Percentiles rank a stretch among this genome's conserved stretches.
These are phyloP conservation scores for Eulemur coronatus DNA, from an alignment of 2,797 vertebrate genomes.

Conservation along the genomic window DNA sequence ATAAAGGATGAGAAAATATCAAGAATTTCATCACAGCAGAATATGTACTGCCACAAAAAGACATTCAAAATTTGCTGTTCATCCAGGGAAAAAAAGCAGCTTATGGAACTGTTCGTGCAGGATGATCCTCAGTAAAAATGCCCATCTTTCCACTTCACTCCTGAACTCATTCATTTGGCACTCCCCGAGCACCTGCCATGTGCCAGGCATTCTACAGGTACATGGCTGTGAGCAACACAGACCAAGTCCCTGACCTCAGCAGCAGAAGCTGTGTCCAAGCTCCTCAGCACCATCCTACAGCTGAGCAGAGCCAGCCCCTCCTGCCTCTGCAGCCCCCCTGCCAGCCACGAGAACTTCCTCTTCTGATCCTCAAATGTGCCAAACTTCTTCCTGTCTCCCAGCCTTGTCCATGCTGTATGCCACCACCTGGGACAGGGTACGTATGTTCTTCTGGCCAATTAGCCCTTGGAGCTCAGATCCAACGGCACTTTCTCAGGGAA, in stretches of 20 bases:
- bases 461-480: not conserved
- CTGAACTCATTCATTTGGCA: not conserved
- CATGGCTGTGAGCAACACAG: not conserved
- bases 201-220: not conserved
- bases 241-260: not conserved
- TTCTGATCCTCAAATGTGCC: not conserved
- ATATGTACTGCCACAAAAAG: not conserved
- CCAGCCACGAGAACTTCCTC: not conserved
- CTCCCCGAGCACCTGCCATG: not conserved
- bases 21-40: not conserved
- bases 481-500: conserved; percentile 26
- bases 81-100: not conserved
- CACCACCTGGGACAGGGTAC: not conserved
- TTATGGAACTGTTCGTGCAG: not conserved
- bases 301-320: not conserved
- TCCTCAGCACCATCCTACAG: not conserved
- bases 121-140: not conserved
- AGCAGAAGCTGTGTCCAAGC: not conserved
- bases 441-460: not conserved
- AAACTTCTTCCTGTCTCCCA: not conserved
- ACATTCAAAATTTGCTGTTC: not conserved
- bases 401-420: not conserved
- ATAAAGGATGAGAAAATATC: not conserved
- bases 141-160: not conserved
- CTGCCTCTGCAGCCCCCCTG: not conserved